Base-by-base conservation (phyloP, 2,797 vertebrate genomes). In the Pangasius djambal region DNA sequence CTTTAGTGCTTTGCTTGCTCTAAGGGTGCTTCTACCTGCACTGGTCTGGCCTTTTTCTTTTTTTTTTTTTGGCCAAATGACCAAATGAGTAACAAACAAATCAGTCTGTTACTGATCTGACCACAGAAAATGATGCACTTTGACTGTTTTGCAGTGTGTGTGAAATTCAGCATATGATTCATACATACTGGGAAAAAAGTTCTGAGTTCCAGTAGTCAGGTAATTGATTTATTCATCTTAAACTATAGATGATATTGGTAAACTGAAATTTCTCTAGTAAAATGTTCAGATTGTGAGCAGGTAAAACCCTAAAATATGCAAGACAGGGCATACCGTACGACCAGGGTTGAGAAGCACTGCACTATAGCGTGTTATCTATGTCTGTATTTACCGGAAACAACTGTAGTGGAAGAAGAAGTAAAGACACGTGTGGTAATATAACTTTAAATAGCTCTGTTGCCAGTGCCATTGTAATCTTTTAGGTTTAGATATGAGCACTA, bases 291-390 rank as follows among this genome's bases (percentile, higher is more conserved):
- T 16, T 50, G 25, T n/a, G 28, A 50, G 44, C 25, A 50, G 75
- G 28, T 55, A 20, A 55, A 79, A 3, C 7, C 50, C n/a, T 74
- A 78, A 31, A 31, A 18, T 31, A 20, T 31, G 7, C 31, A 31
- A 25, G 70, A 48, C 25, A 13, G 4, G 9, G 34, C 12, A 10
- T 65, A 83, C 10, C 16, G 37, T 15, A n/a, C 37, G 81, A 83
- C 57, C 12, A 44, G 61, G 28, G 40, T 18, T 50, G 61, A 48
- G 40, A 83, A 20, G 25, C 40, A 20, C 59, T 59, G 18, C 37
- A 67, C 63, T 44, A 25, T 31, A 70, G 61, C 72, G 77, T 88
- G 81, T 88, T 61, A n/a, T 70, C 15, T 40, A 75, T 88, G n/a
- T 61, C 5, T 77, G 15, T 82, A 40, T 82, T 59, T 44, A 50